phyloP scores from a whole-genome alignment of 2,888 invertebrate species.

The Pecten maximus region DNA sequence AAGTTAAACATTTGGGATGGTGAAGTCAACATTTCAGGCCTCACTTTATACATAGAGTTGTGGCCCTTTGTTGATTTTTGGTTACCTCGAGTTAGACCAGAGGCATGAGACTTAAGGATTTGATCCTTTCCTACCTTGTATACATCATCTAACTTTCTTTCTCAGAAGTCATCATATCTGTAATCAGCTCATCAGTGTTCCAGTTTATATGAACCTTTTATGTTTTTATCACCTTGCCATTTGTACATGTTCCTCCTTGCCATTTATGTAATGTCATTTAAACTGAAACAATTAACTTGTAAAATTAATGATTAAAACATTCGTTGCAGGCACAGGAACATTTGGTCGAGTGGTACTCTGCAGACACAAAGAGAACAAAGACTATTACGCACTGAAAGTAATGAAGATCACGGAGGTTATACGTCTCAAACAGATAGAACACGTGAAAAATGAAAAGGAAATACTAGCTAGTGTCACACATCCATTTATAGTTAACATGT shows the following conservation, averaged over 20 bases:
- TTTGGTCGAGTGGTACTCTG: constrained; percentile 97
- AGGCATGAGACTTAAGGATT: too few relatives aligned
- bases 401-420: constrained; percentile 96
- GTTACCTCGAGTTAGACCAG: too few relatives aligned
- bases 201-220: too few relatives aligned
- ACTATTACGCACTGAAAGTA: constrained; percentile 93
- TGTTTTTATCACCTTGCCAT: too few relatives aligned
- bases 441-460: constrained; percentile 97
- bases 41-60: not conserved
- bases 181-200: too few relatives aligned
- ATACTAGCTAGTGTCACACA: constrained; percentile 91
- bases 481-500: constrained; percentile 98
- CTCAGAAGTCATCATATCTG: too few relatives aligned
- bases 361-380: constrained; percentile 85
- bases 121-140: too few relatives aligned
- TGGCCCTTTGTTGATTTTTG: not conserved
- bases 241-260: too few relatives aligned
- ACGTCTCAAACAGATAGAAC: constrained; percentile 93
- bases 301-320: not conserved
- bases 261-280: not conserved
- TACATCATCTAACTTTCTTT: too few relatives aligned
- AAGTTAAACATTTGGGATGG: too few relatives aligned
- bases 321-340: constrained; percentile 89
- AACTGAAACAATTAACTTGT: not conserved
- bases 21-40: too few relatives aligned